Conservation (phyloP, 2,113 vertebrate species). For the Leptosomus discolor region DNA sequence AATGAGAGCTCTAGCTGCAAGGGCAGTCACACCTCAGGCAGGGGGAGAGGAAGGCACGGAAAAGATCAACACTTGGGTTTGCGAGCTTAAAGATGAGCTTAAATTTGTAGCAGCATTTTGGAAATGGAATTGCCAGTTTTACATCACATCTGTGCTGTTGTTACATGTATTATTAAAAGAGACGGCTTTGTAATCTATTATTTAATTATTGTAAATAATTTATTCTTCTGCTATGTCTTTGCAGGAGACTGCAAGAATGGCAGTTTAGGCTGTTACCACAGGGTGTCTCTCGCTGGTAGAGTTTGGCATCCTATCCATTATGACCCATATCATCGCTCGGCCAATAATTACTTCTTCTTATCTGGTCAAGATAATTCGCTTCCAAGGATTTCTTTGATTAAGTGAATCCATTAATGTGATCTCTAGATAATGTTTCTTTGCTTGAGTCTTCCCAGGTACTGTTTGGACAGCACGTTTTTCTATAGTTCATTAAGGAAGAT, state of each 20-base stretch:
- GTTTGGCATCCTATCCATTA: not conserved
- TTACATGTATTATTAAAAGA: not conserved
- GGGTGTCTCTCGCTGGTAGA: not conserved
- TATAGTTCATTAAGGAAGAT: not conserved
- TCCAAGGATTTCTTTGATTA: not conserved
- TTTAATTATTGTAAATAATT: not conserved
- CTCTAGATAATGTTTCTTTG: not conserved
- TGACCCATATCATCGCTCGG: not conserved
- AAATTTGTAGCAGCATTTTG: not conserved
- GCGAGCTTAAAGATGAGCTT: not conserved
- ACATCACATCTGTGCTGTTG: not conserved
- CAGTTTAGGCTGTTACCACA: not conserved
- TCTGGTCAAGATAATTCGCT: not conserved
- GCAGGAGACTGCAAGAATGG: not conserved
- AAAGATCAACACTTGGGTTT: not conserved
- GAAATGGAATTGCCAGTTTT: not conserved
- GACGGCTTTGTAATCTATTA: not conserved
- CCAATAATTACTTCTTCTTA: not conserved
- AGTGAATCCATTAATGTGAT: not conserved
- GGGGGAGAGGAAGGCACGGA: rapidly evolving
- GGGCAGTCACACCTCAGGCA: not conserved
- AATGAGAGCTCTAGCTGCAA: not conserved
- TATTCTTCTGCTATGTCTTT: not conserved
- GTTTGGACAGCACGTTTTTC: not conserved
- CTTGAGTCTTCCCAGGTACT: not conserved